phyloP scores from a whole-genome alignment of 2,113 vertebrate genomes.

The Cyprinodon brontotheroides region DNA sequence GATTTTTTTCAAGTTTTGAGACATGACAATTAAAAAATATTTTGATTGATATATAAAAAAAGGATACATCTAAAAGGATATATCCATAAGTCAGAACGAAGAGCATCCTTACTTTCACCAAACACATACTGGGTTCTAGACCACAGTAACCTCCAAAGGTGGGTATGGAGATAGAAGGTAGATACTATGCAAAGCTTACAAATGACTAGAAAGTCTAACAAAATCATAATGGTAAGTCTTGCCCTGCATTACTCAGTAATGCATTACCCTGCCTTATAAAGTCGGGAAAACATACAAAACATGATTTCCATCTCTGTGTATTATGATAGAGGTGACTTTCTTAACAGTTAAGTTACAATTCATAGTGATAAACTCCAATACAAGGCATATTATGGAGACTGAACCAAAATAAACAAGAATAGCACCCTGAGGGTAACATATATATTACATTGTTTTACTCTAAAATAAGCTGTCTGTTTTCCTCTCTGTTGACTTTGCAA shows the following conservation, averaged over 20 bases:
- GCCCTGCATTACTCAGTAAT: conserved; percentile 23
- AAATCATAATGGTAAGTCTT: conserved; percentile 12
- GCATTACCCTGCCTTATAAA: conserved; percentile 40
- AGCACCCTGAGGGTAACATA: conserved; percentile 33
- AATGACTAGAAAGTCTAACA: conserved; percentile 32
- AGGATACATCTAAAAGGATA: conserved; percentile 10
- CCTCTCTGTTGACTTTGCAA: conserved; percentile 39
- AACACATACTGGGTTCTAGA: conserved; percentile 32
- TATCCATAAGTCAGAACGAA: conserved; percentile 46
- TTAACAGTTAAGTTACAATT: conserved; percentile 35
- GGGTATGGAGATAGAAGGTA: no score
- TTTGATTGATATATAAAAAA: conserved; percentile 2
- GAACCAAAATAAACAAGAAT: conserved; percentile 46
- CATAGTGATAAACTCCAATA: conserved; percentile 41
- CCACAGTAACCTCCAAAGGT: background rate
- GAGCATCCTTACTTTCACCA: conserved; percentile 53
- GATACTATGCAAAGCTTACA: background rate
- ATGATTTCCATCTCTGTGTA: conserved; percentile 28
- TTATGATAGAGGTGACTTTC: conserved; percentile 32
- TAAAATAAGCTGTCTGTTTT: conserved; percentile 46
- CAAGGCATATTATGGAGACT: conserved; percentile 57
- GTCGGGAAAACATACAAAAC: conserved; percentile 31
- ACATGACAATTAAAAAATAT: conserved; percentile 31
- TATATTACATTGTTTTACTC: conserved; percentile 43
- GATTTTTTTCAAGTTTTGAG: conserved; percentile 18